phyloP scores from a whole-genome alignment of 2,113 vertebrate genomes.

The Pan paniscus region DNA sequence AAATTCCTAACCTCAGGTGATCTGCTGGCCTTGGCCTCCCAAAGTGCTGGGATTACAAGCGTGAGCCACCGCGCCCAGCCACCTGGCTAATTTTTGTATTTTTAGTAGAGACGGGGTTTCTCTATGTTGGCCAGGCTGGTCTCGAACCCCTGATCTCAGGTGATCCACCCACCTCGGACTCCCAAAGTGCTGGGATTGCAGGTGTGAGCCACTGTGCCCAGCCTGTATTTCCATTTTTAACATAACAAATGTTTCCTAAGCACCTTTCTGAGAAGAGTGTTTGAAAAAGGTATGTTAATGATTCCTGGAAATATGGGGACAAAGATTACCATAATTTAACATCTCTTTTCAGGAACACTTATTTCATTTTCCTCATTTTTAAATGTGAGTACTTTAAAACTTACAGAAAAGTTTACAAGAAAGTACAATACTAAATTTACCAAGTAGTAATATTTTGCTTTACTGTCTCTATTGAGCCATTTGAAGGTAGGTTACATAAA shows the following conservation, averaged over 20 bases:
- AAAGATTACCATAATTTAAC: not conserved
- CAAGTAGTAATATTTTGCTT: not conserved
- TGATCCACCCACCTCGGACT: too few relatives aligned
- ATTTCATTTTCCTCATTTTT: not conserved
- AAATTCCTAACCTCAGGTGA: too few relatives aligned
- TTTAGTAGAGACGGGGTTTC: too few relatives aligned
- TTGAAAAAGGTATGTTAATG: not conserved
- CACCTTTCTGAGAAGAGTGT: not conserved
- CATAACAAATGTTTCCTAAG: not conserved
- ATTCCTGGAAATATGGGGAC: not conserved
- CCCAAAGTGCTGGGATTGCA: too few relatives aligned
- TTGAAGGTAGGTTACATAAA: not conserved
- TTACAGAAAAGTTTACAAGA: not conserved
- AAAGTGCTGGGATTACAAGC: too few relatives aligned
- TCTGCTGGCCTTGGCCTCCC: too few relatives aligned
- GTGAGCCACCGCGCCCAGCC: too few relatives aligned
- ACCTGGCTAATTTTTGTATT: too few relatives aligned
- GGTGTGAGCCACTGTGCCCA: too few relatives aligned
- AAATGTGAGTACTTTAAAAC: too few relatives aligned
- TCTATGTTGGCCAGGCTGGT: too few relatives aligned
- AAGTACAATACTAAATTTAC: not conserved
- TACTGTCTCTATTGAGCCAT: not conserved
- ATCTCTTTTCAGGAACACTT: not conserved
- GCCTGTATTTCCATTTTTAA: not conserved
- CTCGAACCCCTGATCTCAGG: too few relatives aligned